These are phyloP conservation scores for Drosophila mulleri DNA, from an alignment of 2,888 invertebrate genomes.

Conservation along the genomic window DNA sequence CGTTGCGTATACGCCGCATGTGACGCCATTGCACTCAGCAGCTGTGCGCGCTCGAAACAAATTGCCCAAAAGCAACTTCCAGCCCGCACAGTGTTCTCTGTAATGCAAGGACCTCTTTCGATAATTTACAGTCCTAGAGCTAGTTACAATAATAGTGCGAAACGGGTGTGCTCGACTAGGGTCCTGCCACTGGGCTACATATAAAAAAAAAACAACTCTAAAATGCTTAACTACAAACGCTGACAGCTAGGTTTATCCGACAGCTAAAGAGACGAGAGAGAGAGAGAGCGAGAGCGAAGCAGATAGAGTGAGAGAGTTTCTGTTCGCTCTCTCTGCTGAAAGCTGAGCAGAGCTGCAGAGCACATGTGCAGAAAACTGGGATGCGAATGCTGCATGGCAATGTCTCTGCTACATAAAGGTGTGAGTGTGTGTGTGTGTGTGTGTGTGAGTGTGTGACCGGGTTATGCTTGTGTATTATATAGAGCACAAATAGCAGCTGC, in stretches of 20 bases:
- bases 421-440: slow-evolving; percentile 7
- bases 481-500: slow-evolving; percentile 52
- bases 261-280: slow-evolving; percentile 27
- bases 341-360: slow-evolving; percentile 25
- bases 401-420: background rate
- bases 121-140: slow-evolving; percentile 61
- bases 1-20: slow-evolving; percentile 65
- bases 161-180: slow-evolving; percentile 15
- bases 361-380: slow-evolving; percentile 54
- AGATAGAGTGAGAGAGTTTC: slow-evolving; percentile 5
- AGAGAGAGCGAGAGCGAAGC: slow-evolving; percentile 11
- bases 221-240: slow-evolving; percentile 18
- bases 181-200: slow-evolving; percentile 12
- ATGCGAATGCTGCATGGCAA: slow-evolving; percentile 44
- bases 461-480: slow-evolving; percentile 67
- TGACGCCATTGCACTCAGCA: slow-evolving; percentile 52
- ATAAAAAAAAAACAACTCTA: slow-evolving; percentile 4
- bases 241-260: slow-evolving; percentile 66
- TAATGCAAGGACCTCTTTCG: slow-evolving; percentile 63
- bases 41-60: slow-evolving; percentile 38
- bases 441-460: slow-evolving; percentile 55
- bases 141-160: slow-evolving; percentile 40
- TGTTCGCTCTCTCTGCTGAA: slow-evolving; percentile 21
- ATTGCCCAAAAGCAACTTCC: slow-evolving; percentile 1
- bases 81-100: slow-evolving; percentile 45